Percentiles rank a stretch among this genome's conserved stretches.
Evolutionary conservation across 2,113 vertebrate genomes (phyloP).

Genomic region (Neogale vison): DNA sequence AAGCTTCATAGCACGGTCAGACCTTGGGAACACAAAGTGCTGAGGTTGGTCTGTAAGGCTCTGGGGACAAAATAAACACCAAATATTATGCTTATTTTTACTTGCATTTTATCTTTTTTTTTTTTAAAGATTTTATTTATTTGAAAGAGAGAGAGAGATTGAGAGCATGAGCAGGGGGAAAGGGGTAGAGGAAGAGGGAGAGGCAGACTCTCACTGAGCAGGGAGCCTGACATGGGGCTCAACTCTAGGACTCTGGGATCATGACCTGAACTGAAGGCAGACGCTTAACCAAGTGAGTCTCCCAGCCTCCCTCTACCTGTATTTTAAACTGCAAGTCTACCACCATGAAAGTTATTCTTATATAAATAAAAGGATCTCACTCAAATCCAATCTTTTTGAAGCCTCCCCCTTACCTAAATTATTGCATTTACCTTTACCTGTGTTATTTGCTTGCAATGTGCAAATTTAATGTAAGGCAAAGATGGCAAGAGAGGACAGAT

Average conservation of each 20-base stretch:
- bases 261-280: not conserved
- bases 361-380: constrained; percentile 69
- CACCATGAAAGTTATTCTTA: constrained; percentile 59
- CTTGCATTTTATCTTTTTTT: constrained; percentile 64
- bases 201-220: not conserved
- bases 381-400: constrained; percentile 78
- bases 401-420: constrained; percentile 71
- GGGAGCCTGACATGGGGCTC: not conserved
- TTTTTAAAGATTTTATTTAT: not conserved
- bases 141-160: not conserved
- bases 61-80: constrained; percentile 36
- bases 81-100: constrained; percentile 74
- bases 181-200: not conserved
- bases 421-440: constrained; percentile 80
- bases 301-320: not conserved
- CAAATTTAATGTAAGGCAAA: constrained; percentile 70
- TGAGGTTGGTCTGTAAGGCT: not conserved
- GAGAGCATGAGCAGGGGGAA: not conserved
- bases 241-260: not conserved
- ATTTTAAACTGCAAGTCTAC: constrained; percentile 72
- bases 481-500: constrained; percentile 72
- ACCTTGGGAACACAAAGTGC: not conserved
- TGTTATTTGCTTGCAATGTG: constrained; percentile 72
- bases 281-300: not conserved
- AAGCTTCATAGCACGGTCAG: not conserved